Conservation (phyloP, 2,888 invertebrate genomes). For the Agriopis leucophaearia region DNA sequence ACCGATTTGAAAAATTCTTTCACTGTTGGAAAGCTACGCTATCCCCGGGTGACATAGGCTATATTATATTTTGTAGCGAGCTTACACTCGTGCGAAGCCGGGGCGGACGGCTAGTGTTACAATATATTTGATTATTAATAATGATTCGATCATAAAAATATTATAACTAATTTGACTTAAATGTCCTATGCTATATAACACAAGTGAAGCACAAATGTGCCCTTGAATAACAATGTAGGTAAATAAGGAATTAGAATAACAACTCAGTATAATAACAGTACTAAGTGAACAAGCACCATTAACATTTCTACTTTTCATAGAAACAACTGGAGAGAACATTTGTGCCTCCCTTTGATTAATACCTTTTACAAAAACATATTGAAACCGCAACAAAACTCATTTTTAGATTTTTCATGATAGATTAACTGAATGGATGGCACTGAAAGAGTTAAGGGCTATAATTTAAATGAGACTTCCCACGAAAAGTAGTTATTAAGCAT, state of each 20-base stretch:
- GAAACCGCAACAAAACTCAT: constrained; percentile 78
- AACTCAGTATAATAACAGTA: not conserved
- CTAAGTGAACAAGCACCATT: not conserved
- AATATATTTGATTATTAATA: not conserved
- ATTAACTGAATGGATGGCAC: constrained; percentile 14
- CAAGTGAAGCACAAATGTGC: constrained; percentile 9
- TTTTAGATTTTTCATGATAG: not conserved
- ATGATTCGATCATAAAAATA: not conserved
- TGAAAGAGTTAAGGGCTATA: constrained; percentile 10
- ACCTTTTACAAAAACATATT: constrained; percentile 35
- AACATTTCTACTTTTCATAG: not conserved
- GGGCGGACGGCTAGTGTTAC: too few relatives aligned
- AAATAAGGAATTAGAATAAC: not conserved
- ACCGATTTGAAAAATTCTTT: too few relatives aligned
- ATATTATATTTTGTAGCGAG: too few relatives aligned
- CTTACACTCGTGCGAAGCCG: too few relatives aligned
- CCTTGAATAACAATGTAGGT: not conserved
- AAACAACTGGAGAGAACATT: constrained; percentile 8
- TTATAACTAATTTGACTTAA: not conserved
- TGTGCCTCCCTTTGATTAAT: constrained; percentile 22
- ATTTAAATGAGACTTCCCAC: constrained; percentile 63
- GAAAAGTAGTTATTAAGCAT: constrained; percentile 22
- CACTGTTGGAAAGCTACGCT: too few relatives aligned
- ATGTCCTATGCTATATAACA: not conserved
- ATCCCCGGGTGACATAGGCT: too few relatives aligned